phyloP scores from a whole-genome alignment of 2,113 vertebrate genomes.

The Cercopithecus mona region DNA sequence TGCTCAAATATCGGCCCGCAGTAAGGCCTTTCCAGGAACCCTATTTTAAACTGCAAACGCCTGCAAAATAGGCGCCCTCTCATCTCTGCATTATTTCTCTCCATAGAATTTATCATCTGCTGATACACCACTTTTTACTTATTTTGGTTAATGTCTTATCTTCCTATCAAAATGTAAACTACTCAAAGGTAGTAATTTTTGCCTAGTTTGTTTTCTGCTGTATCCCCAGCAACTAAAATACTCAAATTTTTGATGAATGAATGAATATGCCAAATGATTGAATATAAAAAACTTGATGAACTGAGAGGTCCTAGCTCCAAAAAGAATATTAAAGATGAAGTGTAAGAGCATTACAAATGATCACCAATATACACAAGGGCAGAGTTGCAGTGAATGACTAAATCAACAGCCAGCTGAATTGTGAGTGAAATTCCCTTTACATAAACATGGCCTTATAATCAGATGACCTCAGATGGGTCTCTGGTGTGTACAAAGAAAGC shows the following conservation, averaged over 20 bases:
- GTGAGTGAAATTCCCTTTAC: not conserved
- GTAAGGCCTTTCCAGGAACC: not conserved
- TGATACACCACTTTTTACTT: not conserved
- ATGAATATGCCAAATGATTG: not conserved
- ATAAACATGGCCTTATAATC: not conserved
- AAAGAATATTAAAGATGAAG: not conserved
- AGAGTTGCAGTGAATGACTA: accelerated
- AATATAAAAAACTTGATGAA: not conserved
- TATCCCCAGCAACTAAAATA: not conserved
- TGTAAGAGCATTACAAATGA: not conserved
- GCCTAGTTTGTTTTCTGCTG: not conserved
- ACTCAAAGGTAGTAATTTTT: not conserved
- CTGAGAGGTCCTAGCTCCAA: not conserved
- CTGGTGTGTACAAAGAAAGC: not conserved
- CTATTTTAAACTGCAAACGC: not conserved
- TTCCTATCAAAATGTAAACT: not conserved
- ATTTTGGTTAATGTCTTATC: not conserved
- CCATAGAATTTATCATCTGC: not conserved
- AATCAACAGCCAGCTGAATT: not conserved
- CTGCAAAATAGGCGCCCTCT: not conserved
- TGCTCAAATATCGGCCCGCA: not conserved
- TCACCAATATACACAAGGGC: not conserved
- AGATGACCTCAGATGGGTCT: not conserved
- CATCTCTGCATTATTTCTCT: not conserved
- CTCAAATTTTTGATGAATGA: not conserved